A percentile compares a stretch with the other conserved stretches of the same genome.
Conservation (phyloP, 2,888 invertebrate species). For the Lycocerus yunnanus region DNA sequence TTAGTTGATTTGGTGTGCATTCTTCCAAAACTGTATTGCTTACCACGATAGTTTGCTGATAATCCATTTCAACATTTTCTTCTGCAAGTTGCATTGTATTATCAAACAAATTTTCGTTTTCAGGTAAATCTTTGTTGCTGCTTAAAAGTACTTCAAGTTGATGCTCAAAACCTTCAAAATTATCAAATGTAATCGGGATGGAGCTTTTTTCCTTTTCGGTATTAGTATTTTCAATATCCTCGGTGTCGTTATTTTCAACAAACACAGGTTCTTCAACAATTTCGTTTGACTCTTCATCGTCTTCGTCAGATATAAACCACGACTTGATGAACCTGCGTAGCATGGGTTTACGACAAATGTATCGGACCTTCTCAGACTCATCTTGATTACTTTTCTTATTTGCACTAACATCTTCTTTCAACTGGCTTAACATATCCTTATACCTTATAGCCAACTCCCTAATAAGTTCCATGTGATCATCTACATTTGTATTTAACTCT, state of each 20-base stretch:
- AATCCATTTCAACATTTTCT: not conserved
- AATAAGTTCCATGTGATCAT: slow-evolving; percentile 56
- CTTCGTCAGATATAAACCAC: slow-evolving; percentile 11
- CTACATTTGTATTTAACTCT: slow-evolving; percentile 59
- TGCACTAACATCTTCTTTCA: slow-evolving; percentile 20
- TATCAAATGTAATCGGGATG: not conserved
- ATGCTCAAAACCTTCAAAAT: slow-evolving; percentile 21
- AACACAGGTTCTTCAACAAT: not conserved
- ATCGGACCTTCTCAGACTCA: not conserved
- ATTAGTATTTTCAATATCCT: not conserved
- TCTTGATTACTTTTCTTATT: slow-evolving; percentile 7
- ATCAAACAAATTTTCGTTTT: not conserved
- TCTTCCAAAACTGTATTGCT: not conserved
- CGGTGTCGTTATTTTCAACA: not conserved
- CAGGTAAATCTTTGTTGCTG: not conserved
- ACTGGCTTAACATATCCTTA: slow-evolving; percentile 17
- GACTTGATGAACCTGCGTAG: slow-evolving; percentile 18
- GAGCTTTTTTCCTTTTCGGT: not conserved
- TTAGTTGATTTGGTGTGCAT: not conserved
- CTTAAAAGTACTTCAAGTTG: slow-evolving; percentile 19
- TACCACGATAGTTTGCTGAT: not conserved
- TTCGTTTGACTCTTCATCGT: not conserved
- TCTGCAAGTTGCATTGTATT: not conserved
- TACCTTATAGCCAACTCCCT: slow-evolving; percentile 45
- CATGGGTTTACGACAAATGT: slow-evolving; percentile 14